Evolutionary conservation across 2,797 vertebrate genomes (phyloP), one percentile per base, ranked within the genome.

Genomic region (Strix occidentalis): DNA sequence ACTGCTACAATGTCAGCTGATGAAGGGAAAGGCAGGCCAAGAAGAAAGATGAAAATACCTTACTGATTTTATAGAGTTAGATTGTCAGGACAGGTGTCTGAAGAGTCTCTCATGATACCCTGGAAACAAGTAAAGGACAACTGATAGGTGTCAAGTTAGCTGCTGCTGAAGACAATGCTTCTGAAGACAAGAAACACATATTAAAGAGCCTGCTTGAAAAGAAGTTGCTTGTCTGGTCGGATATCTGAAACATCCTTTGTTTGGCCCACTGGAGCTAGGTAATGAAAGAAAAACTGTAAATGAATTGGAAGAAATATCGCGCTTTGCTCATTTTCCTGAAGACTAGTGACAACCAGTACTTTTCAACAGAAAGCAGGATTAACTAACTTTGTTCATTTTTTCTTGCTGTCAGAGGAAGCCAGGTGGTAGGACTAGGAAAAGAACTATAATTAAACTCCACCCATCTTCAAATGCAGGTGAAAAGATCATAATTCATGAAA

Each of bases 381-480:
- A 71, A 19, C 25, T 45, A 68, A 75, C 17, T 54, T 46, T 25
- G 12, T 29, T 81, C 5, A 13, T 48, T 79, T 79, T 45, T 64
- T 85, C 51, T 78, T 74, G 33, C 31, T 72, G 33, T 63, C 16
- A 33, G 33, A 83, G 41, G 51, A 89, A 80, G 48, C 20, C 37
- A 51, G 23, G 33, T 61, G 53, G 19, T 75, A 85, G 33, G 26
- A 84, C 57, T 70, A 66, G 39, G 45, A 39, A 54, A 91, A 93
- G 33, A 87, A 23, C 29, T 88, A 29, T 95, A 88, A 96, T 96
- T 96, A 90, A 93, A 72, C 89, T 90, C 89, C 87, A 87, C 85
- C 89, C 58, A 48, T 82, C 48, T 76, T 90, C 72, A 91, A 84
- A 88, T 58, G 65, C 54, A 78, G 84, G 41, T 78, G 81, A 83